Evolutionary conservation across 35 echinoderm and acorn worm species (phyloP), one percentile per base, ranked within the genome.

Genomic region (Hemicentrotus pulcherrimus): DNA sequence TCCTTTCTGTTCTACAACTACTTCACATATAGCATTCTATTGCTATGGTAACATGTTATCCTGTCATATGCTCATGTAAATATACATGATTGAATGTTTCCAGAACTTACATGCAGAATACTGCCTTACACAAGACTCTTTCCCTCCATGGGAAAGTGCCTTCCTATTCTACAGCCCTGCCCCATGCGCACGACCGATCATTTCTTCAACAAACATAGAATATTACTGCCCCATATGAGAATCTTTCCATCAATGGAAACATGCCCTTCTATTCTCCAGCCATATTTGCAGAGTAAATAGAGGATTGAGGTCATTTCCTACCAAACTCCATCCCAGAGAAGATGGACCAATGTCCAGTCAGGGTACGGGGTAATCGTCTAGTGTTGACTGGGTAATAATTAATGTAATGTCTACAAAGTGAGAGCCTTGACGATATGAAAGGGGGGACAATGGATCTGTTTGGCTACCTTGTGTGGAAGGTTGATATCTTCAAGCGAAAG

Each of bases 221-320:
- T 41, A 41, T 41, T 3, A 41, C 35, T 41, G 35, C 35, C 35
- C 35, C 35, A 41, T 41, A 41, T 41, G 35, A 71, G 2, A 71
- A 0, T 78, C 22, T 78, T 78, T 78, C 22, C 4, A 7, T 7
- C 22, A 78, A 24, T 78, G 65, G 65, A 22, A 78, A 78, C 65
- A n/a, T n/a, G 65, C 65, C 65, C 65, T 78, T 78, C 19, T 78
- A 78, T 78, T 78, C 65, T 78, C 65, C 65, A 28, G 28, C 65
- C 65, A 78, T 78, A 22, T 78, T 78, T 78, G 65, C 65, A 22
- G 19, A 78, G 65, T 18, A 78, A 78, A 78, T 78, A 78, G 4
- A n/a, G 65, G 65, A 78, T 78, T 78, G 65, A 78, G 65, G 65
- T 78, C 65, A 78, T 78, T 78, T 78, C 65, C 65, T 78, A 28